Evolutionary conservation across 2,888 invertebrate species (phyloP).

Genomic region (Euproctis similis): DNA sequence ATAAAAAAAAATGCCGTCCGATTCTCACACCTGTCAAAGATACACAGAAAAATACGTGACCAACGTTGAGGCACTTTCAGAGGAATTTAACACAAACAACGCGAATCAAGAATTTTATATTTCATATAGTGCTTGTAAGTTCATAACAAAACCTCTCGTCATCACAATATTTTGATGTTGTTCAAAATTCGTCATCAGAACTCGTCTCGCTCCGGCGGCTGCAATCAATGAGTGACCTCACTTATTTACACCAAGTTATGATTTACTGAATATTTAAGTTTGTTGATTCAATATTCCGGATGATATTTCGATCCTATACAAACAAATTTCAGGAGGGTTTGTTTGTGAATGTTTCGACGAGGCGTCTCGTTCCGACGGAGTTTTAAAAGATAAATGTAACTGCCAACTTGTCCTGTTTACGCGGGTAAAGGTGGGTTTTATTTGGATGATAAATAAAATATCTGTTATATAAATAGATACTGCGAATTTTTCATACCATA

Average conservation of each 20-base stretch:
- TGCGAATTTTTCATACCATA: too few species aligned
- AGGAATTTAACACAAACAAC: too few species aligned
- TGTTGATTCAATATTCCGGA: conserved; percentile 18
- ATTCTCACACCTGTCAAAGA: too few species aligned
- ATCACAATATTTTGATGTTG: too few species aligned
- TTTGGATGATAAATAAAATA: too few species aligned
- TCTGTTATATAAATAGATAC: too few species aligned
- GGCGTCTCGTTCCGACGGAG: neutral
- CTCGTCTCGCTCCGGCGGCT: conserved; percentile 1
- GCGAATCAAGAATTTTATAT: too few species aligned
- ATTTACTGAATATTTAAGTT: conserved; percentile 26
- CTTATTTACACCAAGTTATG: conserved; percentile 23
- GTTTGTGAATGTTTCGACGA: conserved; percentile 2
- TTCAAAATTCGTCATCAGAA: conserved; percentile 1
- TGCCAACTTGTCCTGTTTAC: conserved; percentile 6
- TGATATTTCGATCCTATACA: conserved; percentile 19
- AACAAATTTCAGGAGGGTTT: conserved; percentile 16
- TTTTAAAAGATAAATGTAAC: conserved; percentile 2
- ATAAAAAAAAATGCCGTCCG: too few species aligned
- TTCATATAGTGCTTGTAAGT: too few species aligned
- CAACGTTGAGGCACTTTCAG: too few species aligned
- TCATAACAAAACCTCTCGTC: too few species aligned
- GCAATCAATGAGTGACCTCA: conserved; percentile 5
- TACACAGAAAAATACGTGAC: too few species aligned
- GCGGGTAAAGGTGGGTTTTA: neutral